phyloP scores from a whole-genome alignment of 2,113 vertebrate species.

The Oreotragus oreotragus region DNA sequence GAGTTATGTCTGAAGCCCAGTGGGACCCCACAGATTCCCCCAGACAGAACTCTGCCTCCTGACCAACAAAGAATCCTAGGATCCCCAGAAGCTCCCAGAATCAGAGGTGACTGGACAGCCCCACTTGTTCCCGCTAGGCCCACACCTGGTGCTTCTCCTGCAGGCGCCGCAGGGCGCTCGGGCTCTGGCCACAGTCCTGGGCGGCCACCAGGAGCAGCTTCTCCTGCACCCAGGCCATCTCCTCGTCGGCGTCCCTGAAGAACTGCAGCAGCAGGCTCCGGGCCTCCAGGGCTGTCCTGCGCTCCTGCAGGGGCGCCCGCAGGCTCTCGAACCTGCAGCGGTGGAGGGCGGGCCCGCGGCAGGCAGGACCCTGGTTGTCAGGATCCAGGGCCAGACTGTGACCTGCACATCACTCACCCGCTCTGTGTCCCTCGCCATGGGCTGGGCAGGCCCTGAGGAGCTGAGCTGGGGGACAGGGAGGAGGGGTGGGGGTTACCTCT shows the following conservation, averaged over 20 bases:
- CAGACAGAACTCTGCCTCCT: not conserved
- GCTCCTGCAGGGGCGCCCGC: slow-evolving; percentile 80
- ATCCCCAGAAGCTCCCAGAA: not conserved
- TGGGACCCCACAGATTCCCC: not conserved
- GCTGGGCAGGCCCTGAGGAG: not conserved
- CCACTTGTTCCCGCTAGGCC: accelerated
- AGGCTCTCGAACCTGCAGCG: slow-evolving; percentile 84
- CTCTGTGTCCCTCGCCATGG: not conserved
- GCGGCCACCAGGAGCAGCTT: slow-evolving; percentile 78
- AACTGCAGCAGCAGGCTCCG: slow-evolving; percentile 86
- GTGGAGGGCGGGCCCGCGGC: not conserved
- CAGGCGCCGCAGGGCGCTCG: slow-evolving; percentile 79
- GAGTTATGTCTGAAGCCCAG: not conserved
- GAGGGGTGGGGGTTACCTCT: slow-evolving; percentile 78
- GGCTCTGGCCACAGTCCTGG: slow-evolving; percentile 83
- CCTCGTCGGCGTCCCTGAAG: slow-evolving; percentile 87
- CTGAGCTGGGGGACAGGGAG: not conserved
- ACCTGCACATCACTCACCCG: not conserved
- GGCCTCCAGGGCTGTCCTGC: slow-evolving; percentile 83
- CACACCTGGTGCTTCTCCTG: slow-evolving; percentile 89
- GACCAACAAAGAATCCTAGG: not conserved
- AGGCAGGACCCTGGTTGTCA: not conserved
- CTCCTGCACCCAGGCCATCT: slow-evolving; percentile 86
- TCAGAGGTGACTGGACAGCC: not conserved
- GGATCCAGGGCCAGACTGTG: not conserved